phyloP scores from a whole-genome alignment of 2,888 invertebrate genomes.

The Cynaeus angustus region DNA sequence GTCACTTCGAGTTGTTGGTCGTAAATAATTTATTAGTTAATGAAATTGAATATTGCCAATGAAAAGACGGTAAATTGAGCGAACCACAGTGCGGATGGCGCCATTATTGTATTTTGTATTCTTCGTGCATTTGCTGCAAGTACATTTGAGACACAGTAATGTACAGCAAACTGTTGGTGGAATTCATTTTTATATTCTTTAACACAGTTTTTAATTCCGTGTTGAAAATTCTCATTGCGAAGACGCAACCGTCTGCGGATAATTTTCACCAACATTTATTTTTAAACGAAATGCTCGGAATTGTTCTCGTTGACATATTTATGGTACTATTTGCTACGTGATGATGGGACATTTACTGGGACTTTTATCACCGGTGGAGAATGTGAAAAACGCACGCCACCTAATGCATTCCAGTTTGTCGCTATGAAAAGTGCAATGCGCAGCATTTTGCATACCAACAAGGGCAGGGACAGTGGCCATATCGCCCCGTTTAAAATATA shows the following conservation, averaged over 20 bases:
- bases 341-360: slow-evolving; percentile 26
- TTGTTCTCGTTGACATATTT: slow-evolving; percentile 26
- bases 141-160: slow-evolving; percentile 8
- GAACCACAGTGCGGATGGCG: slow-evolving; percentile 18
- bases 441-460: slow-evolving; percentile 46
- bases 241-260: not conserved
- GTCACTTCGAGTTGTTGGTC: slow-evolving; percentile 19
- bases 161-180: not conserved
- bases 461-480: slow-evolving; percentile 48
- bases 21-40: slow-evolving; percentile 40
- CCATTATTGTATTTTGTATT: slow-evolving; percentile 23
- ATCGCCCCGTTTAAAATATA: slow-evolving; percentile 51
- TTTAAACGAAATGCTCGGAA: not conserved
- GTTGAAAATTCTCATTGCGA: not conserved
- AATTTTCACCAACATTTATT: slow-evolving; percentile 18
- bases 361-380: slow-evolving; percentile 32
- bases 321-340: slow-evolving; percentile 25
- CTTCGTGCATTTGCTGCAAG: slow-evolving; percentile 4
- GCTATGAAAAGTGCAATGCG: slow-evolving; percentile 46
- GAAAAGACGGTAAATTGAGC: slow-evolving; percentile 22
- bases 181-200: not conserved
- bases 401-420: slow-evolving; percentile 40
- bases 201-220: slow-evolving; percentile 4
- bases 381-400: slow-evolving; percentile 35
- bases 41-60: slow-evolving; percentile 38